Evolutionary conservation across 2,113 vertebrate species (phyloP), one percentile per base, ranked within the genome.

Genomic region (Microtus montanus): DNA sequence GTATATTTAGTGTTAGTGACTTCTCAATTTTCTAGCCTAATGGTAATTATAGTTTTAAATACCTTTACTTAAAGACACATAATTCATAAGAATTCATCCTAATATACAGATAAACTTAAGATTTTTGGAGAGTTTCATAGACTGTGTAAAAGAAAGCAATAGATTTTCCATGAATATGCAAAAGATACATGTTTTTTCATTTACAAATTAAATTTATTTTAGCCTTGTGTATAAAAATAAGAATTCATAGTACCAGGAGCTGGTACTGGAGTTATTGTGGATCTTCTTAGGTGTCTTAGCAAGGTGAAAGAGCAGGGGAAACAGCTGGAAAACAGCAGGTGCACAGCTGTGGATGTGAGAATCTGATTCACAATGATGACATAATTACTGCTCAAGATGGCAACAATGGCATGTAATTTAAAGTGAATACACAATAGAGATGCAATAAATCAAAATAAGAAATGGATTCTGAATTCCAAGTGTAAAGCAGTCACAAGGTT

Each of bases 261-360:
- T 79, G 47, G 63, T 66, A 26, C 15, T 58, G 86, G 71, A 86
- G 91, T 92, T 86, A 71, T 92, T 96, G 47, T 91, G 41, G n/a
- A 74, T 66, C 30, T 84, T 87, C 52, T 71, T 71, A 49, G 10
- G 52, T 92, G 68, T 90, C 24, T 44, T 0, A 41, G 78, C 54
- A 96, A 96, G 91, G 94, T 87, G 91, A 95, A 94, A 95, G 88
- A 92, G 20, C 89, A 94, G 63, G 52, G 63, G 89, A 94, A 96
- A 63, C 84, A 97, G 90, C 95, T 96, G 89, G 94, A 94, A 96
- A 96, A 93, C 95, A 95, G 97, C 94, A 96, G 96, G 96, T 85
- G 91, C 28, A 92, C 5, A 49, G n/a, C 41, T 90, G 74, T 80
- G 89, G 87, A 95, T 92, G 38, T 1, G 12, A 91, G 95, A 96